These are phyloP conservation scores for Hemistola chrysoprasaria DNA, from an alignment of 2,888 invertebrate species.

Conservation along the genomic window DNA sequence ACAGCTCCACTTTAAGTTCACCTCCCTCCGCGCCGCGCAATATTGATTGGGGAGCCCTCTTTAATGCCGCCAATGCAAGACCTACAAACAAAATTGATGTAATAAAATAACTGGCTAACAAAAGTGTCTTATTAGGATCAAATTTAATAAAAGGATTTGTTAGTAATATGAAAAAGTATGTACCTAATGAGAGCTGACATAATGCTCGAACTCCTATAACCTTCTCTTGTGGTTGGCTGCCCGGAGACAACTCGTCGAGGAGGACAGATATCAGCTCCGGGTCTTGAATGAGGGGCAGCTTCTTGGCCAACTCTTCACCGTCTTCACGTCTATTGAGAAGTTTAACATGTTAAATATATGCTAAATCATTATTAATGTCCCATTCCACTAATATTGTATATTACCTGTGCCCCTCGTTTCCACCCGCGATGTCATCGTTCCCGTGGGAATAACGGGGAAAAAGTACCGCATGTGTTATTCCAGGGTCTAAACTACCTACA, in stretches of 20 bases:
- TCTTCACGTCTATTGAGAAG: slow-evolving; percentile 83
- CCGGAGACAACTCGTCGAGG: slow-evolving; percentile 71
- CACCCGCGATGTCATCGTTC: too few relatives aligned
- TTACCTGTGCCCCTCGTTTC: too few relatives aligned
- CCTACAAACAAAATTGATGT: too few relatives aligned
- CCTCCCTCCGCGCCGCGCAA: slow-evolving; percentile 32
- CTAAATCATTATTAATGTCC: too few relatives aligned
- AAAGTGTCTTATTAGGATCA: too few relatives aligned
- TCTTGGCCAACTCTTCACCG: slow-evolving; percentile 87
- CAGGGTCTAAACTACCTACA: too few relatives aligned
- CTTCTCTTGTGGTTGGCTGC: slow-evolving; percentile 27
- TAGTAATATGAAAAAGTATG: too few relatives aligned
- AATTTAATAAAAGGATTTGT: too few relatives aligned
- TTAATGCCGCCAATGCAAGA: slow-evolving; percentile 63
- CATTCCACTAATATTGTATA: too few relatives aligned
- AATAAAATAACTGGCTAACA: too few relatives aligned
- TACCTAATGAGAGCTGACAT: slow-evolving; percentile 49
- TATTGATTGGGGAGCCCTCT: slow-evolving; percentile 66
- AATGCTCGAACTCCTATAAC: slow-evolving; percentile 52
- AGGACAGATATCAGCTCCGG: slow-evolving; percentile 79
- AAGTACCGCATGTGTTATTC: too few relatives aligned
- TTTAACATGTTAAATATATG: neutral
- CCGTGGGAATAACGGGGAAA: too few relatives aligned
- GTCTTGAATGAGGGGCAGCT: slow-evolving; percentile 85
- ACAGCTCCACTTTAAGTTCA: slow-evolving; percentile 48